Conservation (phyloP, 2,888 invertebrate genomes). For the Amblyjoppa proteus region DNA sequence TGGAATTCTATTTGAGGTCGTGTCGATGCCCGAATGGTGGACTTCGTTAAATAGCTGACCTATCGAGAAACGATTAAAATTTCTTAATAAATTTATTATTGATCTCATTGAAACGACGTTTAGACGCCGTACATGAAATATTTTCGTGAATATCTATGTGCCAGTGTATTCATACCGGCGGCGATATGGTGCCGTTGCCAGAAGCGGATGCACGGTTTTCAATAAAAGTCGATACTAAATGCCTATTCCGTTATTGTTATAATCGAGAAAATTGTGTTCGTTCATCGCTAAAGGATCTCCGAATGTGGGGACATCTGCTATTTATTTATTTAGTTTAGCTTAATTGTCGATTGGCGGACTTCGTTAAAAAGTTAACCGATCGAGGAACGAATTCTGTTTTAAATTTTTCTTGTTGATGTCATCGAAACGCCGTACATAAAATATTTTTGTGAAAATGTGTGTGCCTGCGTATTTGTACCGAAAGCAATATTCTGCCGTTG, state of each 20-base stretch:
- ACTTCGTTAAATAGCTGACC: not conserved
- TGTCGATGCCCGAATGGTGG: too few relatives aligned
- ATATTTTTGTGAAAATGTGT: not conserved
- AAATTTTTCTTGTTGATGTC: too few relatives aligned
- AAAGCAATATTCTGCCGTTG: not conserved
- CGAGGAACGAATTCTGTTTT: too few relatives aligned
- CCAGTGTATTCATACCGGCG: not conserved
- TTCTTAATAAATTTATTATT: not conserved
- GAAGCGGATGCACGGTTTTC: not conserved
- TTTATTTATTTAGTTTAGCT: too few relatives aligned
- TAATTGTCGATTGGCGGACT: too few relatives aligned
- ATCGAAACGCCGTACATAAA: too few relatives aligned
- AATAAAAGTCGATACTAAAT: constrained; percentile 33
- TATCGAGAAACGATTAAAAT: too few relatives aligned
- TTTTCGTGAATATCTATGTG: not conserved
- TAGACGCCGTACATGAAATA: not conserved
- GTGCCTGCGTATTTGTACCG: not conserved
- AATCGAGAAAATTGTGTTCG: too few relatives aligned
- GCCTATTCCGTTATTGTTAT: too few relatives aligned
- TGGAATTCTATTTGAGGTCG: not conserved
- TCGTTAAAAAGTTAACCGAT: too few relatives aligned
- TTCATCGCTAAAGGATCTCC: too few relatives aligned
- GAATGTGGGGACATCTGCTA: too few relatives aligned
- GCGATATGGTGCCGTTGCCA: not conserved
- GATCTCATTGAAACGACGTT: not conserved